Base-by-base conservation (phyloP, 2,113 vertebrate species). In the Salvelinus namaycush region DNA sequence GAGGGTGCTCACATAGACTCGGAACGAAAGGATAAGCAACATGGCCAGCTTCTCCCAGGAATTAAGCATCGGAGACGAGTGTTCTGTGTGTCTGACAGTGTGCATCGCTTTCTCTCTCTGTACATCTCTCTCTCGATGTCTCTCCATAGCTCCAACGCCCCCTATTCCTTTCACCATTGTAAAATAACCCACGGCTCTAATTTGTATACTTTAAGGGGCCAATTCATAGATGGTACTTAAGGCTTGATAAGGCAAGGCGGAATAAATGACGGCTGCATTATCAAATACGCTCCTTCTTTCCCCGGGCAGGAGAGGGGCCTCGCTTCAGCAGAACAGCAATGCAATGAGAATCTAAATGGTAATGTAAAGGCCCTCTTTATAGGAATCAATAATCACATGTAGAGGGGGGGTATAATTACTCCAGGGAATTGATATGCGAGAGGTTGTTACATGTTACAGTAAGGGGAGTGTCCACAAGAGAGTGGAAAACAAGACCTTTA, bases 191-290 rank as follows among this genome's bases (percentile, higher is more conserved):
- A 87, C 90, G 89, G 87, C 79, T 90, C 88, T 87, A 91, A 92
- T 94, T 92, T 92, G 88, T 92, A 86, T 89, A 85, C 88, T 90
- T 90, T 91, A 89, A 71, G 90, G 88, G 89, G 80, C 82, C 89
- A 88, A 90, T 92, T 92, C 89, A 89, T 90, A 88, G 89, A 88
- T 82, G 86, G 87, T 89, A 91, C 89, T 92, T 88, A 83, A 82
- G 79, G 80, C 89, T 80, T 79, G 83, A 89, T 89, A 88, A 90
- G 86, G 88, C 51, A 88, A 90, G 88, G 87, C 81, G 87, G 90
- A 92, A 90, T 89, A 84, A 92, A 88, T 89, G 88, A 18, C 14
- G 51, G 51, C 51, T 54, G 51, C 51, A 18, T 54, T 54, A 54
- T 54, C 51, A 13, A 54, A 54, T 7, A 54, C 51, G 51, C 51